These are phyloP conservation scores for Amphibalanus amphitrite DNA, from an alignment of 1,140 invertebrate genomes.

Conservation along the genomic window DNA sequence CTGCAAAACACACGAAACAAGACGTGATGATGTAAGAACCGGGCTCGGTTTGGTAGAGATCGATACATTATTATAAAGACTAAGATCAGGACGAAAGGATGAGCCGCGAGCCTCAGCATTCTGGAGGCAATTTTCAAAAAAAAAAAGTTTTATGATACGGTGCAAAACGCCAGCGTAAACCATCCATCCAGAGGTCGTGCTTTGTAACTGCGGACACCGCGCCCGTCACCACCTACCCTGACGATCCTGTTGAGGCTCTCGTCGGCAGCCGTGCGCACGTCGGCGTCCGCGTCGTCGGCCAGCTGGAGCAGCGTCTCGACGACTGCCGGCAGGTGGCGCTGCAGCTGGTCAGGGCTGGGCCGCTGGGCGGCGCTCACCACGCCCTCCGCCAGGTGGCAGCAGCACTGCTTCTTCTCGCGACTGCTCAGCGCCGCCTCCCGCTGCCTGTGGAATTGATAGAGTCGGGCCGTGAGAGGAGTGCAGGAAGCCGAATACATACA, in stretches of 20 bases:
- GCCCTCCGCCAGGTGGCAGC: conserved; percentile 45
- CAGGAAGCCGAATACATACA: no score
- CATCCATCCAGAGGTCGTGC: no score
- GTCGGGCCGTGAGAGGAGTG: no score
- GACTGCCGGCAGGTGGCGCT: conserved; percentile 41
- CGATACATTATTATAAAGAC: no score
- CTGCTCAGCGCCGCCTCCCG: conserved; percentile 34
- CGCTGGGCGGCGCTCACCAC: conserved; percentile 38
- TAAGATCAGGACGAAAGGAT: no score
- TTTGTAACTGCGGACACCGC: no score
- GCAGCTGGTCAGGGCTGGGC: conserved; percentile 38
- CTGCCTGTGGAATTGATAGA: conserved; percentile 26
- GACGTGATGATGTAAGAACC: no score
- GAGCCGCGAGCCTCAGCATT: no score
- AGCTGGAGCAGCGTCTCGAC: conserved; percentile 50
- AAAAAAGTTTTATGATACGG: no score
- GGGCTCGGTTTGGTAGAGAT: no score
- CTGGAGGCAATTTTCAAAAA: no score
- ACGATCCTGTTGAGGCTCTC: conserved; percentile 62
- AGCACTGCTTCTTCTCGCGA: conserved; percentile 51
- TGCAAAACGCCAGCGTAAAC: no score
- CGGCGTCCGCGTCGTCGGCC: conserved; percentile 57
- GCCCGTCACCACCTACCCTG: conserved; percentile 32
- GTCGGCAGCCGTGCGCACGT: conserved; percentile 56
- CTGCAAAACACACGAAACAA: conserved; percentile 25